phyloP scores from a whole-genome alignment of 1,140 invertebrate species.

The Ceratosolen fusciceps region DNA sequence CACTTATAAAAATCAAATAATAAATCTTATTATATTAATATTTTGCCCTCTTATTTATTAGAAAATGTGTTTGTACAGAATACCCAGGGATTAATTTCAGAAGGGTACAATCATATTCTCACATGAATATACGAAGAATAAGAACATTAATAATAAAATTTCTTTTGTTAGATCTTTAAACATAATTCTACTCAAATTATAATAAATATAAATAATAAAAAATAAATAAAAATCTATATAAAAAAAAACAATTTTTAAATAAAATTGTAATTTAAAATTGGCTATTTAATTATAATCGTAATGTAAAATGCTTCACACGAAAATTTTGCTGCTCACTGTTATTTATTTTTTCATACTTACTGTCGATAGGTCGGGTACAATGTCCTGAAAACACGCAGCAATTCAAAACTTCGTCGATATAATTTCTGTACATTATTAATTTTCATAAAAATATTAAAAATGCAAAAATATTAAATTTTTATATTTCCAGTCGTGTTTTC shows the following conservation, averaged over 20 bases:
- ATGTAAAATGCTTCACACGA: slow-evolving; percentile 68
- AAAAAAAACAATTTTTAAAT: slow-evolving; percentile 48
- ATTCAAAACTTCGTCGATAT: slow-evolving; percentile 50
- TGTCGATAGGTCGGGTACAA: slow-evolving; percentile 72
- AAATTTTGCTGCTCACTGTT: slow-evolving; percentile 57
- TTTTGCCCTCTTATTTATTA: slow-evolving; percentile 70
- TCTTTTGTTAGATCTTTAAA: slow-evolving; percentile 68
- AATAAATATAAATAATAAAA: slow-evolving; percentile 33
- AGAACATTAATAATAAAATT: slow-evolving; percentile 49
- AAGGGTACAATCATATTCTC: slow-evolving; percentile 49
- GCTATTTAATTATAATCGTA: slow-evolving; percentile 58
- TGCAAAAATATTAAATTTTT: slow-evolving; percentile 20
- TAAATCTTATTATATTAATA: slow-evolving; percentile 70
- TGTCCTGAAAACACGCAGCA: slow-evolving; percentile 72
- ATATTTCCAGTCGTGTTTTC: neutral
- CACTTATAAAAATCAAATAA: slow-evolving; percentile 9
- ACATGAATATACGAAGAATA: slow-evolving; percentile 52
- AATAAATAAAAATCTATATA: slow-evolving; percentile 56
- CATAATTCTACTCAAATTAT: slow-evolving; percentile 49
- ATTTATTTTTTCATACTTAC: slow-evolving; percentile 69
- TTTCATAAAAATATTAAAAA: slow-evolving; percentile 25
- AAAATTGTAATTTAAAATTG: slow-evolving; percentile 56
- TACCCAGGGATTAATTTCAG: slow-evolving; percentile 55
- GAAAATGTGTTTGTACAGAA: slow-evolving; percentile 60
- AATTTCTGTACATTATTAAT: slow-evolving; percentile 9